Conservation (phyloP, 2,113 vertebrate genomes). For the Zosterops hypoxanthus region DNA sequence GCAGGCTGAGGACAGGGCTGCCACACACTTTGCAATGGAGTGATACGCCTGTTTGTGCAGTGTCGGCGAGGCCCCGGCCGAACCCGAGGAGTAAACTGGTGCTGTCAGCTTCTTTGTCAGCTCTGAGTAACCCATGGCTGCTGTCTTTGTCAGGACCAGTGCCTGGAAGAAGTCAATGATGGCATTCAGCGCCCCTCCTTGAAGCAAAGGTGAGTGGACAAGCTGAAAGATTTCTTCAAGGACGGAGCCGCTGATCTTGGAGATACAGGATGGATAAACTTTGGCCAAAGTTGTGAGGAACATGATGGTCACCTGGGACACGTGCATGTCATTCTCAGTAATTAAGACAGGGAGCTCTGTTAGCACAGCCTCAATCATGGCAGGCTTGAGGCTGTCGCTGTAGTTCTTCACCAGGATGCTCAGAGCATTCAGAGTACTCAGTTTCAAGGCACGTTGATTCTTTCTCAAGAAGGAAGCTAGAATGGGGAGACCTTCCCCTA, state of each 20-base stretch:
- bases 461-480: constrained; percentile 90
- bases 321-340: constrained; percentile 89
- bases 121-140: constrained; percentile 75
- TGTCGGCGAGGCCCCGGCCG: background rate
- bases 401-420: constrained; percentile 85
- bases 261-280: constrained; percentile 81
- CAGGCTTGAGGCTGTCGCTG: constrained; percentile 79
- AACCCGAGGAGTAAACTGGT: constrained; percentile 67
- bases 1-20: constrained; percentile 81
- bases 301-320: constrained; percentile 87
- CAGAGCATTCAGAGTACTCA: constrained; percentile 84
- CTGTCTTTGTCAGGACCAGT: constrained; percentile 77
- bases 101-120: constrained; percentile 83
- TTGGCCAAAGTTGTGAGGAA: constrained; percentile 84
- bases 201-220: constrained; percentile 88
- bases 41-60: constrained; percentile 86
- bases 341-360: constrained; percentile 85
- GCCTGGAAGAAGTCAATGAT: constrained; percentile 84
- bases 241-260: constrained; percentile 78
- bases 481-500: constrained; percentile 84
- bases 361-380: constrained; percentile 80
- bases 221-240: constrained; percentile 82
- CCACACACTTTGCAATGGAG: constrained; percentile 87
- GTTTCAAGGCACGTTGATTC: constrained; percentile 87
- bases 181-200: constrained; percentile 80